Conservation (phyloP, 2,888 invertebrate species). For the Cheilosia impressa region DNA sequence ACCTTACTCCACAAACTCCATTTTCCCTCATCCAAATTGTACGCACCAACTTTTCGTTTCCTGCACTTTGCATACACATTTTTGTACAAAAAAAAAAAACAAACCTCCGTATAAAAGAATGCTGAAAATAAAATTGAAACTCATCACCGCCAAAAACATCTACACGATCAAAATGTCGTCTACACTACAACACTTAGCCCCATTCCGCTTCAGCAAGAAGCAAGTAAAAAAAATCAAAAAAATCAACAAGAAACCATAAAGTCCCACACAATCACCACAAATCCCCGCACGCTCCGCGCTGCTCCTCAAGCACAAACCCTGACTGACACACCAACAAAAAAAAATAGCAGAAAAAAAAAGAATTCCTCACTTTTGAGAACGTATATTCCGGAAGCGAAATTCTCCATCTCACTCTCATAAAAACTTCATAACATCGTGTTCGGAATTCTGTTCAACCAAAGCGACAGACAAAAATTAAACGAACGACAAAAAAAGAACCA, state of each 20-base stretch:
- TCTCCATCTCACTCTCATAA: constrained; percentile 52
- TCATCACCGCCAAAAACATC: constrained; percentile 52
- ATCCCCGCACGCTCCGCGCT: constrained; percentile 5
- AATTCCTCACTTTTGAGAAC: constrained; percentile 42
- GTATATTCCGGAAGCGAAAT: constrained; percentile 67
- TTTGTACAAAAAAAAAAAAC: not conserved
- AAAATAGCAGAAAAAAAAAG: not conserved
- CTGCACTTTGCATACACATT: constrained; percentile 18
- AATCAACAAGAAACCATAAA: constrained; percentile 57
- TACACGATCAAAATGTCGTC: constrained; percentile 60
- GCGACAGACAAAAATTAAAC: constrained; percentile 17
- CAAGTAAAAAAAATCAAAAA: constrained; percentile 19
- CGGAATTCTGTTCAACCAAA: constrained; percentile 57
- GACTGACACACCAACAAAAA: constrained; percentile 17
- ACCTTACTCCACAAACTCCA: too few species aligned
- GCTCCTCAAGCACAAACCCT: constrained; percentile 9
- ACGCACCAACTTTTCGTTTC: not conserved
- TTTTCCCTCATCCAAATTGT: too few species aligned
- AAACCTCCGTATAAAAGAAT: constrained; percentile 42
- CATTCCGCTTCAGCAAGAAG: constrained; percentile 36
- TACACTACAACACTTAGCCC: constrained; percentile 60
- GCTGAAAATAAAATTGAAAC: constrained; percentile 52
- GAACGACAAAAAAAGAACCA: constrained; percentile 16
- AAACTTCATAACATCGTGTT: constrained; percentile 52
- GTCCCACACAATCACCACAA: constrained; percentile 63